Base-by-base conservation (phyloP, 2,888 invertebrate genomes). In the Phlogophora meticulosa region DNA sequence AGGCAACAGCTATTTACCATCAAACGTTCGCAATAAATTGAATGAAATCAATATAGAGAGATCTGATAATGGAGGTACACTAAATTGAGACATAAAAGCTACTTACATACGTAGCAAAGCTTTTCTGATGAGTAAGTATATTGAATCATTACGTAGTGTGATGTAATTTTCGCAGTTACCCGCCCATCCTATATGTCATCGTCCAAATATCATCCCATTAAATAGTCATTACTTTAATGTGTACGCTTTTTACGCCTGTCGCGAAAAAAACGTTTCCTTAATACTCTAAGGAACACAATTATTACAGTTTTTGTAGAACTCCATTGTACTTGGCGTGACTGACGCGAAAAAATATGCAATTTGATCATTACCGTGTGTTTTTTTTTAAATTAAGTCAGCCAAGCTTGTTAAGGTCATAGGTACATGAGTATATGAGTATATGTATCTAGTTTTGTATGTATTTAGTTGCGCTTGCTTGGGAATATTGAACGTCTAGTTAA, bases 191-290 rank as follows among this genome's bases (percentile, higher is more conserved):
- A 80, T 86, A 85, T 85, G 85, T 84, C 85, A 83, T 83, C 67
- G 67, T 80, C 69, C 61, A 82, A 80, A 84, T 82, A 79, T 83
- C 74, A 76, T 68, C 55, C 80, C 87, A 92, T 92, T 92, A 92
- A 86, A 91, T 89, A 85, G 85, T 87, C 91, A 68, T 92, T 91
- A 92, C 61, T 68, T 66, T 75, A 80, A 84, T 76, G 77, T 76
- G 77, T 81, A 59, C 62, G 65, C 72, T 88, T 89, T 88, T 89
- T 89, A 87, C 63, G 71, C 46, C 59, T 76, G 75, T 71, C 79
- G 83, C 82, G 83, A 90, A 89, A 73, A 87, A 87, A 63, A n/a
- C n/a, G 59, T 76, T 86, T 85, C 85, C 84, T 80, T 85, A 83
- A 80, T 79, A 78, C 77, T 69, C 28, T 84, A 76, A 83, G 76